Evolutionary conservation across 1,140 invertebrate genomes (phyloP), one percentile per base, ranked within the genome.

Genomic region (Lordiphosa clarofinis): DNA sequence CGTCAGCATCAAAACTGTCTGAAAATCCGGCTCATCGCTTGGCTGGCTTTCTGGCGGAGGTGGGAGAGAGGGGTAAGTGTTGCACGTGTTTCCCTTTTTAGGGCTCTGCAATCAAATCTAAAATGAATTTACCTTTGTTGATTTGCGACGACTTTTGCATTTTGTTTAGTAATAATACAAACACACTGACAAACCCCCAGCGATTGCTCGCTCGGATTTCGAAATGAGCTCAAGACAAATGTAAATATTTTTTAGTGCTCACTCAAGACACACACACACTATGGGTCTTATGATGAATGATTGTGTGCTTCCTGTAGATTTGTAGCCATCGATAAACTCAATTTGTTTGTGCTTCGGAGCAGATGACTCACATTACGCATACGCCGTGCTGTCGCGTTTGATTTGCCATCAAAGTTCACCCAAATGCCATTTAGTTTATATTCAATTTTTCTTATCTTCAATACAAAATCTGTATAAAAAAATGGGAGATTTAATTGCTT

Each of bases 121-220:
- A 81, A 81, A 81, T 81, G 76, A 81, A 81, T 81, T 81, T 81
- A 81, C 76, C 76, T 81, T 67, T 75, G 75, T 75, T 71, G 75
- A 81, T 79, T 74, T 81, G 75, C 68, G 47, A 68, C 58, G 78
- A 70, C 76, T 76, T 81, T 81, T 65, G 75, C 65, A 70, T 79
- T 81, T 79, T 74, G 76, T 61, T 62, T 82, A 56, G 57, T 68
- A 52, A 69, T 40, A 60, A 57, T 31, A 57, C 10, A 15, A 28
- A 39, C 28, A 33, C 9, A 21, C 55, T 13, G 64, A 63, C 63
- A 67, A 68, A 68, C 64, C 64, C 64, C 64, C 13, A 59, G 64
- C 69, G 70, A 67, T 73, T 73, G 71, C 66, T 67, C 46, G 73
- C 71, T 59, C 43, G 59, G 68, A 78, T 76, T 76, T 67, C 55